Conservation (phyloP, 2,797 vertebrate genomes). For the Gallirallus australis region DNA sequence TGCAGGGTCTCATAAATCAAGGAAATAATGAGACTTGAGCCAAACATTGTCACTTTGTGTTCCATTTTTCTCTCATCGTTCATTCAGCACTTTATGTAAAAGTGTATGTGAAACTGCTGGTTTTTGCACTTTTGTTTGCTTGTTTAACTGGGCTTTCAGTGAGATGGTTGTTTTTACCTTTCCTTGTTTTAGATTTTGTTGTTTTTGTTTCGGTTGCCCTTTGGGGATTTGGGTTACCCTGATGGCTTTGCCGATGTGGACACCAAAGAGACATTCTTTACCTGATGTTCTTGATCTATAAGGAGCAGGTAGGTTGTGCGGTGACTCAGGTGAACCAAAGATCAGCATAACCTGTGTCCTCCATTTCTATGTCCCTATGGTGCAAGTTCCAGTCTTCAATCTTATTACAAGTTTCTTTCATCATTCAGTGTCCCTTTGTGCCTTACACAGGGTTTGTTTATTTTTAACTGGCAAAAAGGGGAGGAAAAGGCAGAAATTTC, state of each 20-base stretch:
- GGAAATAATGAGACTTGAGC: not conserved
- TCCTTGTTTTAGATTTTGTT: not conserved
- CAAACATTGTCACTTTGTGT: not conserved
- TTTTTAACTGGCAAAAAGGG: not conserved
- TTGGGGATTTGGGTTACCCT: not conserved
- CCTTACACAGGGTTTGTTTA: not conserved
- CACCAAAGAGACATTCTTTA: not conserved
- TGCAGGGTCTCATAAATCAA: not conserved
- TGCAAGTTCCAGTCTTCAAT: not conserved
- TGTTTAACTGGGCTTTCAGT: not conserved
- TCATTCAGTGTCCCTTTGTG: not conserved
- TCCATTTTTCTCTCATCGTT: not conserved
- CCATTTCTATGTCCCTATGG: accelerated
- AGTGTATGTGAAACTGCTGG: not conserved
- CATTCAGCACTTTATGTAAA: not conserved
- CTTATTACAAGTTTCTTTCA: not conserved
- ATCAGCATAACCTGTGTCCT: accelerated
- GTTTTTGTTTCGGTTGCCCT: not conserved
- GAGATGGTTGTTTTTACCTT: not conserved
- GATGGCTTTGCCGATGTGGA: not conserved
- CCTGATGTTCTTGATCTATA: not conserved
- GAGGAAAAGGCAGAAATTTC: not conserved
- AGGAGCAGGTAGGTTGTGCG: not conserved
- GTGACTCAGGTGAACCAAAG: not conserved
- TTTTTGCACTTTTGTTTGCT: not conserved